These are phyloP conservation scores for Halocaridina rubra DNA, from an alignment of 2,888 invertebrate genomes.

Conservation along the genomic window DNA sequence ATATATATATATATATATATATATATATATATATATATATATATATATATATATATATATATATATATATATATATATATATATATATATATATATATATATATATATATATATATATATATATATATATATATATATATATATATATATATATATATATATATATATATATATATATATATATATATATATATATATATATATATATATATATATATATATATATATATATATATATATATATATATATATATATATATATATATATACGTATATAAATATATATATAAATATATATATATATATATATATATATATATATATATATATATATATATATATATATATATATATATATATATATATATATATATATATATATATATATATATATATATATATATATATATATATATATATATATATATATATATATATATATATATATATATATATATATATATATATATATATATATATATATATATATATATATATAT, in stretches of 20 bases:
- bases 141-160: not conserved
- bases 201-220: not conserved
- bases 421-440: not conserved
- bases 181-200: not conserved
- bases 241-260: not conserved
- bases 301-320: not conserved
- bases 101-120: not conserved
- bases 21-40: not conserved
- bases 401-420: not conserved
- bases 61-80: not conserved
- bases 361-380: not conserved
- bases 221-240: not conserved
- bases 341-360: not conserved
- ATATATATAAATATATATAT: not conserved
- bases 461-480: constrained; percentile 24
- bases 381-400: not conserved
- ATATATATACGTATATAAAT: not conserved
- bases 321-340: not conserved
- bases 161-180: not conserved
- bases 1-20: not conserved
- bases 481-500: constrained; percentile 35
- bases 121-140: not conserved
- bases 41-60: not conserved
- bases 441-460: not conserved
- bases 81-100: not conserved